Percentiles rank a stretch among this genome's conserved stretches.
Conservation (phyloP, 2,113 vertebrate genomes). For the Megalops atlanticus region DNA sequence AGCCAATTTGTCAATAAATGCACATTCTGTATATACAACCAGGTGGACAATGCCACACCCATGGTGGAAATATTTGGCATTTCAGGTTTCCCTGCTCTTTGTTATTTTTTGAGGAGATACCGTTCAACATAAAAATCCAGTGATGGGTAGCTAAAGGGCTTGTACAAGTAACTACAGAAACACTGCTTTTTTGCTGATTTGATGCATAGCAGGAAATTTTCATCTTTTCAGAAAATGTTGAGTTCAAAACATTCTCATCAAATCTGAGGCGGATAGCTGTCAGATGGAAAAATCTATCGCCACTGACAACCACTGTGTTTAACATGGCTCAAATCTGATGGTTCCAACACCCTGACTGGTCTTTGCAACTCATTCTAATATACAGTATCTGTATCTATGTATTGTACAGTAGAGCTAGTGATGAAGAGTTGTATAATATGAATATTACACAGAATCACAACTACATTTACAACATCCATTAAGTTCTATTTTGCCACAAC, state of each 20-base stretch:
- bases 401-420: constrained; percentile 71
- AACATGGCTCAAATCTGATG: constrained; percentile 10
- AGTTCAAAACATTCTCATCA: neutral
- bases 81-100: constrained; percentile 39
- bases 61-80: constrained; percentile 51
- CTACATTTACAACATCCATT: constrained; percentile 62
- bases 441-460: constrained; percentile 69
- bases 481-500: constrained; percentile 51
- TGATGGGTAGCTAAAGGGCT: constrained; percentile 71
- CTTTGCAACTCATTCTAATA: constrained; percentile 66
- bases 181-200: constrained; percentile 49
- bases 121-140: constrained; percentile 56
- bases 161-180: constrained; percentile 58
- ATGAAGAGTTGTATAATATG: constrained; percentile 70
- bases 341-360: constrained; percentile 50
- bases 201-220: constrained; percentile 56
- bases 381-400: constrained; percentile 77
- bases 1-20: neutral
- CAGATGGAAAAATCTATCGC: neutral
- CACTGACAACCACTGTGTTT: neutral
- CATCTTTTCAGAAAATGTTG: constrained; percentile 36
- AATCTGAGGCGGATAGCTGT: constrained; percentile 5
- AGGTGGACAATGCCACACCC: constrained; percentile 46
- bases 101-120: constrained; percentile 28
- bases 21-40: neutral